These are phyloP conservation scores for Eurypyga helias DNA, from an alignment of 2,113 vertebrate genomes.

Conservation along the genomic window DNA sequence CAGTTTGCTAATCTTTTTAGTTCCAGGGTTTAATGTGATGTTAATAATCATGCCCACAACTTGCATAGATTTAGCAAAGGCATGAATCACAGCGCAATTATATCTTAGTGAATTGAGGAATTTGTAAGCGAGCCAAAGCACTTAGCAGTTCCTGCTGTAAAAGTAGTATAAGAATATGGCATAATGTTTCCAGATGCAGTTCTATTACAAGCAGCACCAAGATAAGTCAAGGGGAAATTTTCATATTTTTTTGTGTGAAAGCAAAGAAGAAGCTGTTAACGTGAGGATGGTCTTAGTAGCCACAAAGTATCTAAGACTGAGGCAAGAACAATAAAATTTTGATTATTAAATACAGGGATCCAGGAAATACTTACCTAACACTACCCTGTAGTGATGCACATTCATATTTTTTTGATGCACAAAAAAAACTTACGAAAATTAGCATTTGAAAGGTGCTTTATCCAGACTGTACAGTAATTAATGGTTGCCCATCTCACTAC, in stretches of 20 bases:
- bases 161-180: constrained; percentile 49
- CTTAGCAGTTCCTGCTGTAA: constrained; percentile 63
- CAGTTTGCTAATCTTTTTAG: constrained; percentile 54
- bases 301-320: neutral
- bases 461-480: neutral
- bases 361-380: neutral
- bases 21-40: constrained; percentile 39
- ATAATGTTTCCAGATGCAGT: constrained; percentile 64
- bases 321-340: neutral
- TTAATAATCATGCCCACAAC: constrained; percentile 51
- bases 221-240: constrained; percentile 19
- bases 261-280: neutral
- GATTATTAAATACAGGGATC: neutral
- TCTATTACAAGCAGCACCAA: constrained; percentile 38
- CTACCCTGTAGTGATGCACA: neutral
- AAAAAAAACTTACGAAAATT: neutral
- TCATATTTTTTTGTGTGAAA: neutral
- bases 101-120: constrained; percentile 51
- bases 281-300: neutral
- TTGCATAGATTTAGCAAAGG: constrained; percentile 51
- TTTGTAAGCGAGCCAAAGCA: constrained; percentile 56
- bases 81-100: constrained; percentile 60
- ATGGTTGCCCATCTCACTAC: neutral
- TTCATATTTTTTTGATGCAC: neutral
- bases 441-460: neutral